Conservation (phyloP, 35 echinoderm and acorn worm species). For the Chiridota heheva region DNA sequence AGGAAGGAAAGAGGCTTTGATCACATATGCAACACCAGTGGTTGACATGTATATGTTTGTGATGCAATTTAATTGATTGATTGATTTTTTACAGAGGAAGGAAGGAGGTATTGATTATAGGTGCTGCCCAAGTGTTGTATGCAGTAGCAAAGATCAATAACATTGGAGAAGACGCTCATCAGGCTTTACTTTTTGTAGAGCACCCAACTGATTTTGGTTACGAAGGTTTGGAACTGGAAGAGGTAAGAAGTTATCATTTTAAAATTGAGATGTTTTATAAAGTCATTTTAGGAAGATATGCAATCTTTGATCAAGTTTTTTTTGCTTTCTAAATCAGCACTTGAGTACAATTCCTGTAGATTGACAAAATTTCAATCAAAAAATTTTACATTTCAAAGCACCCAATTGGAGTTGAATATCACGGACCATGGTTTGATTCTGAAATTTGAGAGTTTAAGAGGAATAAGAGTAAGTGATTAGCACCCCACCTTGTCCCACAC, state of each 20-base stretch:
- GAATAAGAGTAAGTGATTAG: too few relatives aligned
- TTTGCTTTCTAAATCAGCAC: background rate
- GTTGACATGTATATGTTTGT: too few relatives aligned
- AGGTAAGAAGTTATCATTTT: background rate
- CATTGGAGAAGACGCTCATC: constrained; percentile 34
- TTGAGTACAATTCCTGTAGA: too few relatives aligned
- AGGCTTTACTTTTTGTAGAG: constrained; percentile 18
- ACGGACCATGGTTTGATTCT: background rate
- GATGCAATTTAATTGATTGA: too few relatives aligned
- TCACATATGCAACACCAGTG: too few relatives aligned
- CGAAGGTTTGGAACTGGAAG: constrained; percentile 18
- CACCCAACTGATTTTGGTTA: constrained; percentile 26
- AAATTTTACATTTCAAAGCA: too few relatives aligned
- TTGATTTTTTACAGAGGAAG: background rate
- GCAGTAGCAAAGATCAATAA: constrained; percentile 18
- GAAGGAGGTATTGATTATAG: background rate
- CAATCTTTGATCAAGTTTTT: background rate
- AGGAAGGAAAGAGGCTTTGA: too few relatives aligned
- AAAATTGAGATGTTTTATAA: background rate
- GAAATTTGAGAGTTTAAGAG: too few relatives aligned
- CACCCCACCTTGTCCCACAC: too few relatives aligned
- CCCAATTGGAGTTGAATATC: background rate
- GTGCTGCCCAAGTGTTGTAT: constrained; percentile 8
- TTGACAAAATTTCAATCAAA: too few relatives aligned
- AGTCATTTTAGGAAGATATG: background rate